Percentiles rank a stretch among this genome's conserved stretches.
Conservation (phyloP, 2,797 vertebrate genomes). For the Spatula clypeata region DNA sequence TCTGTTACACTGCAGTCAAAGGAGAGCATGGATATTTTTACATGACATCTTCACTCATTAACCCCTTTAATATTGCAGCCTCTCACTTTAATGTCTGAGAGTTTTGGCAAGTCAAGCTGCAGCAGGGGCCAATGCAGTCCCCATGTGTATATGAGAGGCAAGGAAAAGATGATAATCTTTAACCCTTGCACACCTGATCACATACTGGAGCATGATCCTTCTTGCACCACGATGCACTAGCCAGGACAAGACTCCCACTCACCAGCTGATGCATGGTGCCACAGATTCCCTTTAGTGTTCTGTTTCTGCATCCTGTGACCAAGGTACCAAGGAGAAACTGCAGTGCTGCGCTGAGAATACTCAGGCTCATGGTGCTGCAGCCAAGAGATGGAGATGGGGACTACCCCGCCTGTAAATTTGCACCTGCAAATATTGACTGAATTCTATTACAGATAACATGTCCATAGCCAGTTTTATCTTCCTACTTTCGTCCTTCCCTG, state of each 20-base stretch:
- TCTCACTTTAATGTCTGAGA: background rate
- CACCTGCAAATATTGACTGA: background rate
- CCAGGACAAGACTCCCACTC: background rate
- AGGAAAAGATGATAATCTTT: background rate
- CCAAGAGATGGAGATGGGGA: background rate
- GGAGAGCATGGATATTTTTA: background rate
- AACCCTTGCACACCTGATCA: background rate
- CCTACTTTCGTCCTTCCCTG: background rate
- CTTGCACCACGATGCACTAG: background rate
- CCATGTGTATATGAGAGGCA: rapidly evolving
- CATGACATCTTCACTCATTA: background rate
- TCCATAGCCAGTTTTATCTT: background rate
- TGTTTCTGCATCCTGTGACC: background rate
- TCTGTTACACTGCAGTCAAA: background rate
- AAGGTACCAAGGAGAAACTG: background rate
- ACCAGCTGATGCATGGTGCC: background rate
- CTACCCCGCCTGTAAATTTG: background rate
- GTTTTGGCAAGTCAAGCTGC: background rate
- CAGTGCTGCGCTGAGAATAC: rapidly evolving
- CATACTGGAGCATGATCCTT: background rate
- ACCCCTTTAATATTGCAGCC: background rate
- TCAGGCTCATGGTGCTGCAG: background rate
- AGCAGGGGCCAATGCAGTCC: background rate
- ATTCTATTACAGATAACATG: background rate
- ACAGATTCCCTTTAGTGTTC: background rate